Evolutionary conservation across 1,140 invertebrate species (phyloP).

Genomic region (Leptopilina boulardi): DNA sequence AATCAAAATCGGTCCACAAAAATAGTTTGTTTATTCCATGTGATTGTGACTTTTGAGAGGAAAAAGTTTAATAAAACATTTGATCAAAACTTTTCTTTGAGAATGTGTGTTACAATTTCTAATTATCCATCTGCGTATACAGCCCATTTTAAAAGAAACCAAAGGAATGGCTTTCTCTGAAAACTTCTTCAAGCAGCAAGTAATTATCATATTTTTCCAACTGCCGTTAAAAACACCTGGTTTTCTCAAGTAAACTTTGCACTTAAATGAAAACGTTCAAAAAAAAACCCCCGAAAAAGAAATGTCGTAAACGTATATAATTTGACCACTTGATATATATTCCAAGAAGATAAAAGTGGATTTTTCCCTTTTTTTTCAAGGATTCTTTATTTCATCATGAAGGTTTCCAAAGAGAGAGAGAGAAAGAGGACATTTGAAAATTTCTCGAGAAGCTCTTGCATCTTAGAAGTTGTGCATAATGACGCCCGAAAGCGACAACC

Average conservation of each 20-base stretch:
- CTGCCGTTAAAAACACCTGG: constrained; percentile 8
- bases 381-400: background rate
- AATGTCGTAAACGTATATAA: background rate
- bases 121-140: constrained; percentile 11
- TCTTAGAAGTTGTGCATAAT: constrained; percentile 23
- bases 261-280: constrained; percentile 1
- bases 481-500: constrained; percentile 28
- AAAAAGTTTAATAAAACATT: background rate
- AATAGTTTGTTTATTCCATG: too few relatives aligned
- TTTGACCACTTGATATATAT: constrained; percentile 4
- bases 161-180: constrained; percentile 5
- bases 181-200: constrained; percentile 12
- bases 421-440: constrained; percentile 2
- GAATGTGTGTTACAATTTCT: background rate
- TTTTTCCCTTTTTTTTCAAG: background rate
- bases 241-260: constrained; percentile 17
- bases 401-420: too few relatives aligned
- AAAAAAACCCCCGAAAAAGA: background rate
- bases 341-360: background rate
- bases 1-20: too few relatives aligned
- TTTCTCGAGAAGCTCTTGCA: constrained; percentile 14
- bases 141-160: too few relatives aligned
- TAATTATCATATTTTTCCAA: constrained; percentile 18
- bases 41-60: too few relatives aligned
- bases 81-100: constrained; percentile 7